Percentiles rank a stretch among this genome's conserved stretches.
These are phyloP conservation scores for Bombyx mandarina DNA, from an alignment of 1,140 invertebrate species.

Conservation along the genomic window DNA sequence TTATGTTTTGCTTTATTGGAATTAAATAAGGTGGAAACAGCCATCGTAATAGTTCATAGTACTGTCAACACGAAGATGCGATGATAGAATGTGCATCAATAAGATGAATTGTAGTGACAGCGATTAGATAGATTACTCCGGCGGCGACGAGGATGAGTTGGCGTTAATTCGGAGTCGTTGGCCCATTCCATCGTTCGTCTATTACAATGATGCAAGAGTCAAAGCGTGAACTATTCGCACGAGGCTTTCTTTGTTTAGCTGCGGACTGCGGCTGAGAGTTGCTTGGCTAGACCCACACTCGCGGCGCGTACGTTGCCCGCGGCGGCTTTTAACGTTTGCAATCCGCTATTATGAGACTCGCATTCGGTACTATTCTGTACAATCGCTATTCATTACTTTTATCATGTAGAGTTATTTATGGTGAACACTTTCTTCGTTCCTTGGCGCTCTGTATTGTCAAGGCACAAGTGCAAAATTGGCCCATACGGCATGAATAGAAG, in stretches of 20 bases:
- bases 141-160: slow-evolving; percentile 29
- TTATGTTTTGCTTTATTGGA: no score
- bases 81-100: no score
- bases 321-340: slow-evolving; percentile 18
- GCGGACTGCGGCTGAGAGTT: neutral
- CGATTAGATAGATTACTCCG: slow-evolving; percentile 6
- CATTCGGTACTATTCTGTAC: slow-evolving; percentile 23
- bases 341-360: slow-evolving; percentile 39
- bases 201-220: slow-evolving; percentile 43
- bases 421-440: slow-evolving; percentile 32
- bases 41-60: no score
- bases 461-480: neutral
- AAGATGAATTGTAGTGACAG: no score
- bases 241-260: slow-evolving; percentile 19
- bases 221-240: slow-evolving; percentile 41
- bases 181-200: slow-evolving; percentile 20
- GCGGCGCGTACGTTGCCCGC: slow-evolving; percentile 9
- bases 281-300: neutral
- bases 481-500: slow-evolving; percentile 32
- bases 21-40: no score
- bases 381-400: slow-evolving; percentile 60
- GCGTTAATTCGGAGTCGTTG: slow-evolving; percentile 11
- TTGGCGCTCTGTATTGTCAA: slow-evolving; percentile 36
- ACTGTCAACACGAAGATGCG: no score
- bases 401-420: slow-evolving; percentile 59